Percentiles rank a stretch among this genome's conserved stretches.
These are phyloP conservation scores for Lottia scabra DNA, from an alignment of 2,888 invertebrate species.

Conservation along the genomic window DNA sequence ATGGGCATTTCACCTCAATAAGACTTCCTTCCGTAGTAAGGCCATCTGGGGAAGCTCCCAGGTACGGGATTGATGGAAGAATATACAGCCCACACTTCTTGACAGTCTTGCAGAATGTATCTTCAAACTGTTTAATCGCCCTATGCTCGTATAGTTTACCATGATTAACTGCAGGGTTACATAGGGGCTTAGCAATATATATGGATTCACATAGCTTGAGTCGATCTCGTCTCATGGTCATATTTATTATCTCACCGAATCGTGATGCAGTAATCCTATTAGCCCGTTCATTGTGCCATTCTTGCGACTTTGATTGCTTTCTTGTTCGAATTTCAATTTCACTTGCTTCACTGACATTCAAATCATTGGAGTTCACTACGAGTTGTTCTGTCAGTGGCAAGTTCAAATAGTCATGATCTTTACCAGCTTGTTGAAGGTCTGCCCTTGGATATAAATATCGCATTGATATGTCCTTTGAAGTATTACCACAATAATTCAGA, in stretches of 20 bases:
- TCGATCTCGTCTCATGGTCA: conserved; percentile 20
- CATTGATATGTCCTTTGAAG: neutral
- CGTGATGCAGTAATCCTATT: conserved; percentile 34
- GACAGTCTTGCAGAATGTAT: conserved; percentile 3
- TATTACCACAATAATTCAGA: neutral
- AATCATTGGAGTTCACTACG: neutral
- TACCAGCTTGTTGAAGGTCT: conserved; percentile 8
- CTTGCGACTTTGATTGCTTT: conserved; percentile 12
- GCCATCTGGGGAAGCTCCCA: conserved; percentile 34
- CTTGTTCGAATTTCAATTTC: conserved; percentile 22
- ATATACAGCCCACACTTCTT: conserved; percentile 28
- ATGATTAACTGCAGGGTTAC: conserved; percentile 22
- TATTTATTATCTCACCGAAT: conserved; percentile 30
- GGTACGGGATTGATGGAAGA: conserved; percentile 18
- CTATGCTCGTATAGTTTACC: conserved; percentile 27
- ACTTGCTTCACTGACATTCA: neutral
- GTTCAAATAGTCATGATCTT: conserved; percentile 13
- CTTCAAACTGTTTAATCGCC: conserved; percentile 22
- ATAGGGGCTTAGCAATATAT: neutral
- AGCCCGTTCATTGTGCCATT: conserved; percentile 22
- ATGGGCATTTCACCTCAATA: conserved; percentile 36
- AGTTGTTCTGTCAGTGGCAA: conserved; percentile 7
- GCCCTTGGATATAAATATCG: conserved; percentile 10
- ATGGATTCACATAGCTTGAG: conserved; percentile 23
- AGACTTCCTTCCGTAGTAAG: conserved; percentile 20